These are phyloP conservation scores for Leucozona laternaria DNA, from an alignment of 2,888 invertebrate species.

Conservation along the genomic window DNA sequence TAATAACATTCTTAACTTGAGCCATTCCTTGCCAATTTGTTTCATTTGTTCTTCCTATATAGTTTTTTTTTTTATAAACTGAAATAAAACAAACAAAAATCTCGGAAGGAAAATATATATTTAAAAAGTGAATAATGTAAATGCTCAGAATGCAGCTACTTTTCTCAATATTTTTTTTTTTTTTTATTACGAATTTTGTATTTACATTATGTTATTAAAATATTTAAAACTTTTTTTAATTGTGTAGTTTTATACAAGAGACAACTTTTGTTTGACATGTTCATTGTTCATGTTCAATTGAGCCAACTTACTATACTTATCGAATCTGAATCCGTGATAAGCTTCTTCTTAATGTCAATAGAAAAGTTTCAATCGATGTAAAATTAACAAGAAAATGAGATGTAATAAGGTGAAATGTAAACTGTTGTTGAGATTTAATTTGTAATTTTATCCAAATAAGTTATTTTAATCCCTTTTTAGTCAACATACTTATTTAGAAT, in stretches of 20 bases:
- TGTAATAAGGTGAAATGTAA: too few relatives aligned
- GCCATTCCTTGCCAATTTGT: slow-evolving; percentile 78
- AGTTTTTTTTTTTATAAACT: slow-evolving; percentile 17
- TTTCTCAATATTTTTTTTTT: background rate
- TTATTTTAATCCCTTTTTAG: too few relatives aligned
- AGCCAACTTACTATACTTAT: too few relatives aligned
- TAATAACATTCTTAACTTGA: slow-evolving; percentile 77
- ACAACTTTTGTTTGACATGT: background rate
- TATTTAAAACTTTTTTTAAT: background rate
- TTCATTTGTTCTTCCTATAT: slow-evolving; percentile 53
- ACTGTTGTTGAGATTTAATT: too few relatives aligned
- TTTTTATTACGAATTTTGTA: background rate
- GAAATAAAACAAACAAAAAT: slow-evolving; percentile 7
- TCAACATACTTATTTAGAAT: too few relatives aligned
- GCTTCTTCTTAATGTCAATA: too few relatives aligned
- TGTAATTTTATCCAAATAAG: too few relatives aligned
- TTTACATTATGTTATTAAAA: background rate
- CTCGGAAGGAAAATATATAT: background rate
- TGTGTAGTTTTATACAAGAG: background rate
- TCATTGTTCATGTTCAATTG: too few relatives aligned
- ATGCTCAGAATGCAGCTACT: slow-evolving; percentile 14
- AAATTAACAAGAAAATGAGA: too few relatives aligned
- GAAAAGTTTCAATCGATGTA: too few relatives aligned
- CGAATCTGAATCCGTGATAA: too few relatives aligned
- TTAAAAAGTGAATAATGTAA: background rate